Evolutionary conservation across 2,113 vertebrate genomes (phyloP), one percentile per base, ranked within the genome.

Genomic region (Laticauda colubrina): DNA sequence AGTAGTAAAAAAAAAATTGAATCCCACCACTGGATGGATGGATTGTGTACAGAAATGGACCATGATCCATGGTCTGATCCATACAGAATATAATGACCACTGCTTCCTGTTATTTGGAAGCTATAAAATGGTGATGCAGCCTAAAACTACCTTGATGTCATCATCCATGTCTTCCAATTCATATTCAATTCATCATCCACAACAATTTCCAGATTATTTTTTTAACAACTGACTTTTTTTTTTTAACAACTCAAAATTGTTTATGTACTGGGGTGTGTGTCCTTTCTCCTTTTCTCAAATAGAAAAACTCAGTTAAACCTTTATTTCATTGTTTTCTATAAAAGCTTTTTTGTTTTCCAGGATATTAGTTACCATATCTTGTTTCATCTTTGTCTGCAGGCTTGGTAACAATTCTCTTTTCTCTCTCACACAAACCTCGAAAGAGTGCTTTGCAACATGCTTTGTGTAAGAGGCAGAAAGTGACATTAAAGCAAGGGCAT

Each of bases 211-310:
- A n/a, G 11, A 69, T 15, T 69, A 26, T n/a, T n/a, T 69, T 34
- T 69, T 69, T 15, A 34, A 69, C 12, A 69, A 69, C 29, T 15
- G 29, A 12, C 4, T 34, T 34, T 34, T 34, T 29, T 26, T 75
- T 34, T 7, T 0, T 4, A 45, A n/a, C 34, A 14, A 34, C 11
- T 12, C 29, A 64, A 29, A 29, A 10, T 12, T 29, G 11, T 64
- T 64, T 29, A 11, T 18, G 14, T 75, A 15, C n/a, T 75, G 4
- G 10, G 55, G 61, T 24, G 23, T 26, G 29, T 69, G 64, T 34
- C 2, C 34, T 69, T n/a, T 34, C 29, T 6, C 1, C 12, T 1
- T 14, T 69, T 69, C 1, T 26, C 0, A 0, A 14, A 4, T 6
- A 15, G 29, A 69, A 69, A 11, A 34, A 69, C 12, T 34, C 29